Conservation (phyloP, 1,140 invertebrate genomes). For the Pseudomyrmex dendroicus region DNA sequence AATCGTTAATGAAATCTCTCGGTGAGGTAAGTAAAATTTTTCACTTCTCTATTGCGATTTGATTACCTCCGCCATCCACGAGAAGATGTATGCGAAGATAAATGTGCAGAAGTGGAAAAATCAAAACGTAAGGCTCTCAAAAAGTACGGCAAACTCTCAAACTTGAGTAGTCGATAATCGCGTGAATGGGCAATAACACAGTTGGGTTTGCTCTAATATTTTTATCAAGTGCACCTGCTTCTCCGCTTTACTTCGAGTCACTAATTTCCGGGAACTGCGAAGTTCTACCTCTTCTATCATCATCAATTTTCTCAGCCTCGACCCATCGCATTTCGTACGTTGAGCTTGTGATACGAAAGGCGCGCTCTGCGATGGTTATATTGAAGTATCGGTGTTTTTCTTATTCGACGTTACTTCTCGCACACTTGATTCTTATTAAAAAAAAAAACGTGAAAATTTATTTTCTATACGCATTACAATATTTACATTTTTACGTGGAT, state of each 20-base stretch:
- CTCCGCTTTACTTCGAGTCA: slow-evolving; percentile 35
- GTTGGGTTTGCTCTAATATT: slow-evolving; percentile 33
- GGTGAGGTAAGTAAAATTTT: no score
- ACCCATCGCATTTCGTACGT: slow-evolving; percentile 21
- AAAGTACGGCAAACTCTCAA: background rate
- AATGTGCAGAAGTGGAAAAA: background rate
- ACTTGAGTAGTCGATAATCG: slow-evolving; percentile 15
- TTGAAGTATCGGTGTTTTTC: slow-evolving; percentile 32
- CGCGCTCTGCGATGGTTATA: background rate
- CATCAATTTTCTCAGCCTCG: slow-evolving; percentile 53
- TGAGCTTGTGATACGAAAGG: slow-evolving; percentile 22
- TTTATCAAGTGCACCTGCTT: slow-evolving; percentile 53
- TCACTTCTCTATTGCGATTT: no score
- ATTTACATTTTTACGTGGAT: no score
- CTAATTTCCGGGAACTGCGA: slow-evolving; percentile 39
- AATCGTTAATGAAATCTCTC: no score
- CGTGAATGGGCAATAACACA: slow-evolving; percentile 40
- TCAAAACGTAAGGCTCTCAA: background rate
- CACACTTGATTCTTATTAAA: background rate
- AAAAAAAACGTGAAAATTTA: background rate
- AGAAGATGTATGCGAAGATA: background rate
- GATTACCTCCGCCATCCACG: background rate
- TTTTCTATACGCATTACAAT: background rate
- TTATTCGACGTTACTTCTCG: background rate
- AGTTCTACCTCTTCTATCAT: slow-evolving; percentile 56